Percentiles rank a stretch among this genome's conserved stretches.
phyloP scores from a whole-genome alignment of 35 echinoderm and acorn worm genomes.

The Lytechinus variegatus region DNA sequence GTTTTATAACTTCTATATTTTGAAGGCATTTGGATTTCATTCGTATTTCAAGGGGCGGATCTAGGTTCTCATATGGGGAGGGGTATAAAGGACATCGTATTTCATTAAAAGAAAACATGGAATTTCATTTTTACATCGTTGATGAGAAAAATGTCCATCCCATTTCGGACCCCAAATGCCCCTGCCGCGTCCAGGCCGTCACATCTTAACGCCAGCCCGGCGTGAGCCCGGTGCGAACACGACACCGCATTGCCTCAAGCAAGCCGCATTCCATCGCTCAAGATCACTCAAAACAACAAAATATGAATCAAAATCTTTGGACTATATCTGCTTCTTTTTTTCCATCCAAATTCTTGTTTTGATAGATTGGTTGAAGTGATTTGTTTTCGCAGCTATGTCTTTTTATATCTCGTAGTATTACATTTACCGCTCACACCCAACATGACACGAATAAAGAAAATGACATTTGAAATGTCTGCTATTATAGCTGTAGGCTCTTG shows the following conservation, averaged over 20 bases:
- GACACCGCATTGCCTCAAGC: neutral
- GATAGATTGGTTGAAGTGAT: constrained; percentile 1
- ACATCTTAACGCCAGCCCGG: constrained; percentile 14
- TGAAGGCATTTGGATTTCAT: no score
- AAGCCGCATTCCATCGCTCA: neutral
- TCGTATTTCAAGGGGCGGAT: no score
- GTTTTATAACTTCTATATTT: no score
- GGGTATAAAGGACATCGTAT: no score
- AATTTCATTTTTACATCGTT: neutral
- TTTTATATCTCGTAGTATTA: neutral
- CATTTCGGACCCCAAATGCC: neutral
- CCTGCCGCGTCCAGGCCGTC: neutral
- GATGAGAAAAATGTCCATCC: neutral
- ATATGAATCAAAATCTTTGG: neutral
- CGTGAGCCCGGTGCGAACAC: neutral
- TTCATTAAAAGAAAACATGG: no score
- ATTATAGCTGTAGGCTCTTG: neutral
- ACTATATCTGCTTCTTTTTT: neutral
- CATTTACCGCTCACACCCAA: neutral
- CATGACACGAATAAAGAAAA: neutral
- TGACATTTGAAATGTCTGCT: neutral
- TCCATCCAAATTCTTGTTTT: neutral
- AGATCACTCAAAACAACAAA: neutral
- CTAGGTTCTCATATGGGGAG: no score
- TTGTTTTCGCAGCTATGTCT: neutral